Evolutionary conservation across 1,140 invertebrate genomes (phyloP).

Genomic region (Drosophila sucinea): DNA sequence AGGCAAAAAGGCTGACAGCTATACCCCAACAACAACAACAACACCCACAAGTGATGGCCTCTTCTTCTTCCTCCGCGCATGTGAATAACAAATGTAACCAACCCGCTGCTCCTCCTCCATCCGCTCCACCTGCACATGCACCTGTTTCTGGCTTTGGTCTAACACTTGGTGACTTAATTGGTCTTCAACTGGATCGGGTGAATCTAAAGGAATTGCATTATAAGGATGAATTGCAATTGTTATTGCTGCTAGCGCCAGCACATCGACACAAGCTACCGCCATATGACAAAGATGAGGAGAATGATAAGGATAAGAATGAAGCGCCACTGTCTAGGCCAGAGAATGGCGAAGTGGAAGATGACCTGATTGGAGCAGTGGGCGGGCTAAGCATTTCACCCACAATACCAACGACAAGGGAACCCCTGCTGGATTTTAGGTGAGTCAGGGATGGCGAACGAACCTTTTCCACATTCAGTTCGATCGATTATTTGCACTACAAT

Average conservation of each 20-base stretch:
- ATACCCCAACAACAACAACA: constrained; percentile 31
- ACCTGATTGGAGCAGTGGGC: constrained; percentile 58
- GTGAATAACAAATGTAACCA: constrained; percentile 49
- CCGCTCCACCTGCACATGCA: constrained; percentile 15
- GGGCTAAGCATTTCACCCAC: constrained; percentile 48
- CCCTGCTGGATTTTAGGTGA: constrained; percentile 57
- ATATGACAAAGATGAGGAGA: constrained; percentile 33
- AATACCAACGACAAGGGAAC: constrained; percentile 31
- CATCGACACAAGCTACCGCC: constrained; percentile 37
- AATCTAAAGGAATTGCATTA: constrained; percentile 51
- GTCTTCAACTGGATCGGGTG: constrained; percentile 55
- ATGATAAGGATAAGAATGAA: constrained; percentile 8
- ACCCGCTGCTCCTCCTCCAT: constrained; percentile 17
- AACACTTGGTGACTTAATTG: constrained; percentile 57
- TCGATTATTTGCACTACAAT: background rate
- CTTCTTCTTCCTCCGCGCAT: constrained; percentile 57
- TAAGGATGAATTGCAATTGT: constrained; percentile 65
- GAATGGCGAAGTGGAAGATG: constrained; percentile 51
- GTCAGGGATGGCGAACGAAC: constrained; percentile 6
- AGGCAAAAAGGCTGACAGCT: constrained; percentile 3
- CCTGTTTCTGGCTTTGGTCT: constrained; percentile 20
- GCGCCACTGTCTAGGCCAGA: constrained; percentile 55
- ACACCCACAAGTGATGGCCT: constrained; percentile 51
- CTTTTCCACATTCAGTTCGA: background rate
- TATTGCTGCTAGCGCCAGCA: constrained; percentile 48